Evolutionary conservation across 2,797 vertebrate species (phyloP), one percentile per base, ranked within the genome.

Genomic region (Spondyliosoma cantharus): DNA sequence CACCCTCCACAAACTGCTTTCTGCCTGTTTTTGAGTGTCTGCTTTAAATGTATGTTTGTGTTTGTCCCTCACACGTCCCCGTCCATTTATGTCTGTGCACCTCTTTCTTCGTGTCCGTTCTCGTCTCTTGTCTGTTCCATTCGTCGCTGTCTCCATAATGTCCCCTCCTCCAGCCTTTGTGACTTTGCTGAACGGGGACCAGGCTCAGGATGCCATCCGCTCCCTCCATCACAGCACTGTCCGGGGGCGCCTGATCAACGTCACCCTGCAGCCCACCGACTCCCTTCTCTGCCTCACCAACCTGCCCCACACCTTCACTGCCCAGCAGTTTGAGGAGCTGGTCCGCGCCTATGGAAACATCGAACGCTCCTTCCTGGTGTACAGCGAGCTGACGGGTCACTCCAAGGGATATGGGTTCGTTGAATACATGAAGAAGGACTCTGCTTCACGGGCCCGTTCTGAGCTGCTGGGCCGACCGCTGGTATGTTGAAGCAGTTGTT

Each of bases 371-470:
- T 98, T 99, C 91, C 91, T 99, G 91, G 97, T 99, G 16, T 98
- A 99, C 90, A 98, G 95, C 14, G 96, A 98, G 91, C 93, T 94
- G 69, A 97, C 95, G 0, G 98, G 98, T 24, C 96, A 94, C 73
- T 99, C 97, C 86, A 99, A 99, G 90, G 97, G 98, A 89, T 99
- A 99, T 0, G 98, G 98, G 1, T 98, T 99, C 81, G 98, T 99
- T 84, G 98, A 99, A 50, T 99, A 99, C 88, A 99, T 99, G 98
- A 99, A 99, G 93, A 99, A 99, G 91, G 98, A 99, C 93, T 98
- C 97, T 0, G 98, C 98, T 37, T 97, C 98, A 0, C 95, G 96
- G 87, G 97, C 98, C 29, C 95, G 97, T 7, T 94, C 97, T 52
- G 97, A 99, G 84, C 95, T 99, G 9, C 93, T 99, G 87, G 97